phyloP scores from a whole-genome alignment of 2,113 vertebrate genomes.

The Octodon degus region DNA sequence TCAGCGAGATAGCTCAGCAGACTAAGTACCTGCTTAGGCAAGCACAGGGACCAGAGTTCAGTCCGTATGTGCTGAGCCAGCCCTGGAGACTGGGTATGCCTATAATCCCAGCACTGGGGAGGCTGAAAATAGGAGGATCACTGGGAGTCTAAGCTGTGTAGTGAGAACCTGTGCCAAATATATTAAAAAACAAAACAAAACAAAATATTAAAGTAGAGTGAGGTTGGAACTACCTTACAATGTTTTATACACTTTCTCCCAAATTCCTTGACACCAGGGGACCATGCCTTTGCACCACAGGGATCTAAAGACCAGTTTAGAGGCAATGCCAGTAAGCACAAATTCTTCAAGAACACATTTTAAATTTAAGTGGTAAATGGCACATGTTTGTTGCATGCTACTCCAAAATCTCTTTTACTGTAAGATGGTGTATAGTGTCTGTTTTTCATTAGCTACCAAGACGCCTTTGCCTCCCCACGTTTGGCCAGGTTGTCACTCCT shows the following conservation, averaged over 20 bases:
- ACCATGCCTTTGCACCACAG: not conserved
- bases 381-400: not conserved
- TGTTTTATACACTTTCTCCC: not conserved
- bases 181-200: too few species aligned
- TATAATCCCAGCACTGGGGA: too few species aligned
- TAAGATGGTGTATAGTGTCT: not conserved
- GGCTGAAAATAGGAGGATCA: too few species aligned
- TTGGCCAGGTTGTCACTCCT: not conserved
- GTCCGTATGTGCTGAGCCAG: too few species aligned
- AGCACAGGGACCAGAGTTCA: too few species aligned
- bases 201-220: not conserved
- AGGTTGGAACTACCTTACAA: not conserved
- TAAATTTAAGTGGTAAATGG: not conserved
- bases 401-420: not conserved
- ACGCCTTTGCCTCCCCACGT: not conserved
- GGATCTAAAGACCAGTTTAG: not conserved
- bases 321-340: not conserved
- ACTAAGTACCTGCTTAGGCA: too few species aligned
- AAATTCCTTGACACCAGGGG: not conserved
- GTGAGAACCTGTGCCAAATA: not conserved
- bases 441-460: not conserved
- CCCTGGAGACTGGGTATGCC: too few species aligned
- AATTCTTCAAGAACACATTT: not conserved
- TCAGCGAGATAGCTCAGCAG: too few species aligned
- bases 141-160: too few species aligned